Evolutionary conservation across 2,113 vertebrate species (phyloP).

Genomic region (Labrus mixtus): DNA sequence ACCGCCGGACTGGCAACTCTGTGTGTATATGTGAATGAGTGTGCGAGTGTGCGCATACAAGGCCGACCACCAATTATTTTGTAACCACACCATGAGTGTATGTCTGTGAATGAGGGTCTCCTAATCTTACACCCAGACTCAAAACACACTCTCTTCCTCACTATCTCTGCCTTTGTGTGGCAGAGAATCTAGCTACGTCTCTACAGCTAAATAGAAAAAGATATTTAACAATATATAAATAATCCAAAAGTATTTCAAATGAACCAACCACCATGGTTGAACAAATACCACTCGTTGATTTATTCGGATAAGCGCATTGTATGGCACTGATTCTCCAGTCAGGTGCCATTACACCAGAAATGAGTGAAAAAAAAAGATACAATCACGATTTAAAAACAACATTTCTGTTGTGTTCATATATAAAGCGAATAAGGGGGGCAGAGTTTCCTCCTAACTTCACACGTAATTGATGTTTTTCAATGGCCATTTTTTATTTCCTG

Average conservation of each 20-base stretch:
- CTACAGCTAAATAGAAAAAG: background rate
- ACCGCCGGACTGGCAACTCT: conserved; percentile 66
- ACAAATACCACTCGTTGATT: background rate
- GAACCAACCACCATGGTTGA: too few species aligned
- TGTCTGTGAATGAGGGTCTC: conserved; percentile 80
- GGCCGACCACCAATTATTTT: conserved; percentile 78
- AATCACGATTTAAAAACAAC: too few species aligned
- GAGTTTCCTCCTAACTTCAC: too few species aligned
- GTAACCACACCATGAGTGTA: conserved; percentile 79
- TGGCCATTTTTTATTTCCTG: too few species aligned
- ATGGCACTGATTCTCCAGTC: background rate
- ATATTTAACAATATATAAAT: too few species aligned
- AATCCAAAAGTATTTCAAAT: background rate
- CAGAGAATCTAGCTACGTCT: background rate
- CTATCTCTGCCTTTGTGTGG: conserved; percentile 34
- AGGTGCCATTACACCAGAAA: background rate
- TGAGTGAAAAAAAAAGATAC: too few species aligned
- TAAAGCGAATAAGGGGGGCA: too few species aligned
- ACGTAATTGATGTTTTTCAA: too few species aligned
- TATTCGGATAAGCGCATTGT: background rate
- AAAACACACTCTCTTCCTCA: conserved; percentile 27
- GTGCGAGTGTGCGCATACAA: conserved; percentile 57
- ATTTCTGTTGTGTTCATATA: too few species aligned
- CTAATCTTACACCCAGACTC: conserved; percentile 76
- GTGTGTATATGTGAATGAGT: conserved; percentile 65